Base-by-base conservation (phyloP, 2,113 vertebrate species). In the Lanius ludovicianus region DNA sequence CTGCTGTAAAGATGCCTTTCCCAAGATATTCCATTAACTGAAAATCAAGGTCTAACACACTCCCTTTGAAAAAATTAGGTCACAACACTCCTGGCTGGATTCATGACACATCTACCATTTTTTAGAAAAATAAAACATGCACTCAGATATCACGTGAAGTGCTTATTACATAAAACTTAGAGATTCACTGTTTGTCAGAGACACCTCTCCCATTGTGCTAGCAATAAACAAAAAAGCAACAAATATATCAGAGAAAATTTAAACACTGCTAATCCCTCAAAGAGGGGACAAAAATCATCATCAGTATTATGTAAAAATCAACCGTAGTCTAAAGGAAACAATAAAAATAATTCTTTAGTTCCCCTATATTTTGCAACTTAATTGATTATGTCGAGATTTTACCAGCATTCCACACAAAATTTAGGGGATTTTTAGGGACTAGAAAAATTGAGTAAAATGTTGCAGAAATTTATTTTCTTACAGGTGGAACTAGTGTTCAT, bases 391-490 rank as follows among this genome's bases (percentile, higher is more conserved):
- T 28, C 2, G 0, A 71, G 55, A 73, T 44, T 65, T 33, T 27
- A 22, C 5, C 35, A 33, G 15, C 5, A 90, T 76, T 84, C 21
- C 1, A 1, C 9, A 60, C 0, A 0, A 7, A 79, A 11, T 47
- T 27, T 25, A 31, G 3, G 4, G 2, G 3, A 13, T 39, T 42
- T 46, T 46, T 82, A 30, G 5, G 4, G 5, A 1, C 8, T 55
- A 71, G 5, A 42, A 76, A 90, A 79, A 55, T 12, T 2, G 0
- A 90, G 31, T n/a, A 5, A 56, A 27, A 33, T 15, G 4, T 60
- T 57, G 3, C 6, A 57, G 28, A 76, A 77, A 84, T 64, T 50
- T 37, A 33, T 88, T 90, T 80, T 86, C n/a, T 46, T 67, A 9
- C 12, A 37, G 2, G 9, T 50, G 3, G 19, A 78, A 62, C 3